Evolutionary conservation across 1,140 invertebrate genomes (phyloP).

Genomic region (Trichonephila clavipes): DNA sequence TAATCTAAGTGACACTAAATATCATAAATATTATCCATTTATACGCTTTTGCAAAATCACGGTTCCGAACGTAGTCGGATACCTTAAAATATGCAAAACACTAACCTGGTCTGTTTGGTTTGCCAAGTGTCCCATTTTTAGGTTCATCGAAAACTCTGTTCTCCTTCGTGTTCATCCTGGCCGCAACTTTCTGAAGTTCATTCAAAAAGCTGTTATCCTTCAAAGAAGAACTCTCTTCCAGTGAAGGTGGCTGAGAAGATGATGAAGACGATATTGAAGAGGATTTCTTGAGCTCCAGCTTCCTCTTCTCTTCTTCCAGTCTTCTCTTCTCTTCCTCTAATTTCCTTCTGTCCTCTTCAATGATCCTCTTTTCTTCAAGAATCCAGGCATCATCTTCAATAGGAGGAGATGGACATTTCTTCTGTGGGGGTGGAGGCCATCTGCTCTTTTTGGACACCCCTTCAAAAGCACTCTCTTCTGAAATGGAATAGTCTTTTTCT

Average conservation of each 20-base stretch:
- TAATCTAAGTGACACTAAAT: no score
- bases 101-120: slow-evolving; percentile 35
- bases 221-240: background rate
- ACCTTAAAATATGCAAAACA: background rate
- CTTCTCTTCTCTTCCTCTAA: slow-evolving; percentile 77
- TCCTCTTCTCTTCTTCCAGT: slow-evolving; percentile 77
- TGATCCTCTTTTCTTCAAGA: slow-evolving; percentile 67
- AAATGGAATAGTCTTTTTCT: slow-evolving; percentile 64
- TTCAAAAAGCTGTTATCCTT: slow-evolving; percentile 67
- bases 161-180: slow-evolving; percentile 61
- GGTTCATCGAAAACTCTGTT: background rate
- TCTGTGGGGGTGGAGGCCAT: background rate
- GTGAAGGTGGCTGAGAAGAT: background rate
- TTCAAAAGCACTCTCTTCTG: slow-evolving; percentile 55
- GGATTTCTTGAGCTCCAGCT: slow-evolving; percentile 61
- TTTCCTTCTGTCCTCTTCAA: slow-evolving; percentile 75
- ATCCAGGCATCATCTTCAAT: slow-evolving; percentile 58
- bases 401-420: background rate
- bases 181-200: slow-evolving; percentile 65
- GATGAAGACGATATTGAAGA: background rate
- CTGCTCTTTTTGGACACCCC: slow-evolving; percentile 13
- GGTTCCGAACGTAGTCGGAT: no score
- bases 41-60: no score
- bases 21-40: no score
- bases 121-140: slow-evolving; percentile 24